Evolutionary conservation across 1,140 invertebrate genomes (phyloP), one percentile per base, ranked within the genome.

Genomic region (Zaprionus inermis): DNA sequence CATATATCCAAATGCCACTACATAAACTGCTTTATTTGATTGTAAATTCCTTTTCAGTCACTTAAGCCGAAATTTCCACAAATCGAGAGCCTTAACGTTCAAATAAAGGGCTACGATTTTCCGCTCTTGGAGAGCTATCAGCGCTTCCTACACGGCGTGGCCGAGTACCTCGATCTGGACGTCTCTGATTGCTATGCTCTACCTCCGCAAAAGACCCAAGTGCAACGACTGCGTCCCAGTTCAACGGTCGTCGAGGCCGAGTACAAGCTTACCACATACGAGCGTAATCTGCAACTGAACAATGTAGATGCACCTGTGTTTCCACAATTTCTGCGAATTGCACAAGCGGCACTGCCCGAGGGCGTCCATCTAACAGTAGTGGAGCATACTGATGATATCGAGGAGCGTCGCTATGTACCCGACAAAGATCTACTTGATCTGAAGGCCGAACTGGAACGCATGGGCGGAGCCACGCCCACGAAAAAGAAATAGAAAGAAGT

Each of bases 31-130:
- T 16, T 55, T 41, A 18, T 6, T 24, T 5, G 6, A 36, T 70
- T 34, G 9, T 6, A 3, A 34, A 34, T 9, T 34, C 6, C 92
- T 93, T 71, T 78, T 1, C 85, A 96, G 95, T 92, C 93, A 52
- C 92, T 94, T 80, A 94, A 95, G 91, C 93, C 95, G 0, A 94
- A 95, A 86, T 93, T 95, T 70, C 96, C 97, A 22, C 90, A 95
- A n/a, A 96, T 96, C 93, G 94, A 96, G 41, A 92, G 92, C 20
- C 81, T 98, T 16, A 97, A 97, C 92, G 93, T 98, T 36, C 95
- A 96, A 93, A 92, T 98, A 24, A 96, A 94, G 82, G 95, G 97
- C 5, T 97, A 97, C 86, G 96, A 97, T 91, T 98, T 94, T 93
- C 94, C 96, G 11, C 81, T 97, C 10, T 90, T 98, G 49, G 97